These are phyloP conservation scores for Athalia circularis DNA, from an alignment of 2,888 invertebrate species.

Conservation along the genomic window DNA sequence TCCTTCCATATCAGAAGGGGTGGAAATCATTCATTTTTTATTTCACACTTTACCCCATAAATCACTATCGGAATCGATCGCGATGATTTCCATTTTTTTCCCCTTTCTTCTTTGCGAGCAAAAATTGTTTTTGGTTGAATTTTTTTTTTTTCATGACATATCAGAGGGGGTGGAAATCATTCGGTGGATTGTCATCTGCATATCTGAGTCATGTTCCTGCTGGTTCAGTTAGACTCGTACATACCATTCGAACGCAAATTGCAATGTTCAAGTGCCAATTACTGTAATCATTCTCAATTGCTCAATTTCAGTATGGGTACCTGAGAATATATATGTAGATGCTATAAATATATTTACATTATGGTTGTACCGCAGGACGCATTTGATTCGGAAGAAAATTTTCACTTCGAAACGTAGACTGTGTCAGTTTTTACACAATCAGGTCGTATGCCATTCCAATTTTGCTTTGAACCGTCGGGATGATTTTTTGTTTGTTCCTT, in stretches of 20 bases:
- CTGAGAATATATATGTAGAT: slow-evolving; percentile 3
- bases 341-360: not conserved
- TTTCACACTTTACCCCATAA: too few species aligned
- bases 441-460: not conserved
- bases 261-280: slow-evolving; percentile 41
- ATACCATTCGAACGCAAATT: slow-evolving; percentile 28
- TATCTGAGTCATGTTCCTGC: slow-evolving; percentile 1
- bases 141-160: too few species aligned
- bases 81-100: too few species aligned
- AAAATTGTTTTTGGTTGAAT: not conserved
- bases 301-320: slow-evolving; percentile 32
- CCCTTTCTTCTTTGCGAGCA: too few species aligned
- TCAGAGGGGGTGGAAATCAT: not conserved
- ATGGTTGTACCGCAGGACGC: not conserved
- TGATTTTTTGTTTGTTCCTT: not conserved
- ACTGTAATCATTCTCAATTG: slow-evolving; percentile 28
- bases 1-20: too few species aligned
- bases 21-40: not conserved
- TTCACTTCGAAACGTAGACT: too few species aligned
- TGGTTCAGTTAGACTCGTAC: not conserved
- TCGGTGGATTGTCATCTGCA: not conserved
- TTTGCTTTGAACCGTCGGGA: not conserved
- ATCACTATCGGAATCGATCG: too few species aligned
- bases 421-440: too few species aligned
- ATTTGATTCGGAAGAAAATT: too few species aligned